A percentile compares a stretch with the other conserved stretches of the same genome.
Conservation (phyloP, 2,888 invertebrate genomes). For the Aphidius colemani region DNA sequence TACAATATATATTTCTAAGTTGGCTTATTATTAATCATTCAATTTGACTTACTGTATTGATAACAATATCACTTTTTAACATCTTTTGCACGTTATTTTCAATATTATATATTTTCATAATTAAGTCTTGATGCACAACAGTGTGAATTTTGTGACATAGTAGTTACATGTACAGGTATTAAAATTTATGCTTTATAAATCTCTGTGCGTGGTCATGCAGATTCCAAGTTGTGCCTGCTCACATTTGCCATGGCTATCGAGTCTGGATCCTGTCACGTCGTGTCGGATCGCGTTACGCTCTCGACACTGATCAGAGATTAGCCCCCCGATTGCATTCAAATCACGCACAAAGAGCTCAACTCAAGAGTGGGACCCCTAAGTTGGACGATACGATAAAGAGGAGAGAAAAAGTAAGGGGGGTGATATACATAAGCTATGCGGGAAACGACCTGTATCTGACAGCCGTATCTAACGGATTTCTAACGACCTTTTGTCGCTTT, state of each 20-base stretch:
- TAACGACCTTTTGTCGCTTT: slow-evolving; percentile 56
- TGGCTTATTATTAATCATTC: no score
- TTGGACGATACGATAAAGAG: slow-evolving; percentile 4
- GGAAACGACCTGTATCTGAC: slow-evolving; percentile 48
- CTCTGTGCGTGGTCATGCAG: slow-evolving; percentile 22
- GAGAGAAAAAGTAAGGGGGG: not conserved
- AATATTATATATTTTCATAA: no score
- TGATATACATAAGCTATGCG: slow-evolving; percentile 27
- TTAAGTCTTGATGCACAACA: no score
- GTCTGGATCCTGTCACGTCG: slow-evolving; percentile 55
- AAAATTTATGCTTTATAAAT: not conserved
- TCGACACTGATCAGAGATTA: slow-evolving; percentile 60
- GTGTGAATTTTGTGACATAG: not conserved
- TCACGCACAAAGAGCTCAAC: slow-evolving; percentile 57
- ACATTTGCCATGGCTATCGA: slow-evolving; percentile 49
- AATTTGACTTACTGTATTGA: no score
- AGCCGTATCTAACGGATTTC: slow-evolving; percentile 58
- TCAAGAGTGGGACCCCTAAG: slow-evolving; percentile 8
- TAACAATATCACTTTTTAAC: no score
- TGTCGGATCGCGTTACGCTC: slow-evolving; percentile 59
- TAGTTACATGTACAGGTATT: not conserved
- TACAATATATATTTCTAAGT: not conserved
- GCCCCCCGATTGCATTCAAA: slow-evolving; percentile 58
- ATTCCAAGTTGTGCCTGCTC: slow-evolving; percentile 33
- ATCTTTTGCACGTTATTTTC: no score